Base-by-base conservation (phyloP, 1,140 invertebrate genomes). In the Drosophila bocki region DNA sequence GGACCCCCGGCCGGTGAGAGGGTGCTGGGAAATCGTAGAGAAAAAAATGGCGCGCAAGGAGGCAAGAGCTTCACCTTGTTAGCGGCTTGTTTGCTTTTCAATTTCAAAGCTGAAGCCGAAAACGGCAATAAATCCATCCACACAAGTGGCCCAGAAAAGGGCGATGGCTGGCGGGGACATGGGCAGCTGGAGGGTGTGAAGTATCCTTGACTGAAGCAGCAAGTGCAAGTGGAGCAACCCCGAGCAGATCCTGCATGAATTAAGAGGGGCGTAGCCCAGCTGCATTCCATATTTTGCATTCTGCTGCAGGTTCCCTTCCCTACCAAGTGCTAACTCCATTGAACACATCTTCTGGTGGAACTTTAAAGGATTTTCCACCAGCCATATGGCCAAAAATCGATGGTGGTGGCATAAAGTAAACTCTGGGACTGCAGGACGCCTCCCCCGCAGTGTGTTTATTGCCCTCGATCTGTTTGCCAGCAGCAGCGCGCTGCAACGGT, bases 61-160 rank as follows among this genome's bases (percentile, higher is more conserved):
- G 81, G 62, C 58, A 41, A 62, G 71, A 81, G 78, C 82, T 81
- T 84, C 85, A 87, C 84, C 84, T 87, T 87, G 84, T 87, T 87
- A 87, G 84, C 84, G 80, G 84, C 84, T 90, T 88, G 84, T 88
- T 88, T 88, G 84, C 84, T 88, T 88, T 88, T 88, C 84, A 88
- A 88, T 88, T 88, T 82, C 85, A 62, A 72, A 75, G 72, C 84
- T 88, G 80, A 70, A 88, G 84, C 78, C 84, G 80, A 88, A 88
- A 88, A 88, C 80, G 84, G 84, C 84, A 88, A 88, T 88, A 88
- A 88, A 88, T 88, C 84, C 85, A 79, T 71, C 76, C 67, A 51
- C 53, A 78, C 70, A 78, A 78, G 76, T 78, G 76, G 53, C 53
- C 32, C 53, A 44, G 37, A 42, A 72, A 60, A 11, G 67, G 54